Evolutionary conservation across 2,888 invertebrate genomes (phyloP).

Genomic region (Neoaliturus tenellus): DNA sequence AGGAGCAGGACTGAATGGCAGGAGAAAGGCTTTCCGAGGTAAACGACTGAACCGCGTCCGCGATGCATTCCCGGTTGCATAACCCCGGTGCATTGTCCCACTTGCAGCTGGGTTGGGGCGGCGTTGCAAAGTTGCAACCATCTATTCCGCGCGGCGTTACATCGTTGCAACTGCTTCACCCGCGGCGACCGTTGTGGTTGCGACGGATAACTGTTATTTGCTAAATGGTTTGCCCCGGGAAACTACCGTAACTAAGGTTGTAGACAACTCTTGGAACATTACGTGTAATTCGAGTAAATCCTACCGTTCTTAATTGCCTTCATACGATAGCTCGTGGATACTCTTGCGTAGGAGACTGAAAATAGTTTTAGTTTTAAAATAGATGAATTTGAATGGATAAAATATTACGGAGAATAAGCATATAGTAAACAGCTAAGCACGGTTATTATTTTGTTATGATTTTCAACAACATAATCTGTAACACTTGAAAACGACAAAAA

Average conservation of each 20-base stretch:
- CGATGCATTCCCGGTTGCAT: constrained; percentile 3
- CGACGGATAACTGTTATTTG: neutral
- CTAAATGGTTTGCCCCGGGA: neutral
- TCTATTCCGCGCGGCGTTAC: neutral
- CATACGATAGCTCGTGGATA: too few relatives aligned
- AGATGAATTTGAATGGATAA: too few relatives aligned
- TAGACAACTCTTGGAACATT: too few relatives aligned
- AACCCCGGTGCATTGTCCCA: constrained; percentile 4
- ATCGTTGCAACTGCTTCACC: neutral
- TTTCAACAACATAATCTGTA: too few relatives aligned
- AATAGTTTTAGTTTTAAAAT: too few relatives aligned
- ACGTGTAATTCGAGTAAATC: too few relatives aligned
- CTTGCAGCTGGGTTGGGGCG: neutral
- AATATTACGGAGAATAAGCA: too few relatives aligned
- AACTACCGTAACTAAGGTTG: neutral
- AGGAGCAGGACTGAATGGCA: neutral
- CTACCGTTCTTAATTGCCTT: too few relatives aligned
- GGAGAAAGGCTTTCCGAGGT: constrained; percentile 1
- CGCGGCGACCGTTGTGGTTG: neutral
- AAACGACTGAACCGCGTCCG: neutral
- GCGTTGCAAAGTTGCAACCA: neutral
- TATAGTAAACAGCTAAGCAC: too few relatives aligned
- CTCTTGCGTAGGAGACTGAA: too few relatives aligned
- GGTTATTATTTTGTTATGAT: too few relatives aligned
- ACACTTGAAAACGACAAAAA: too few relatives aligned